Evolutionary conservation across 2,888 invertebrate species (phyloP).

Genomic region (Notodonta ziczac): DNA sequence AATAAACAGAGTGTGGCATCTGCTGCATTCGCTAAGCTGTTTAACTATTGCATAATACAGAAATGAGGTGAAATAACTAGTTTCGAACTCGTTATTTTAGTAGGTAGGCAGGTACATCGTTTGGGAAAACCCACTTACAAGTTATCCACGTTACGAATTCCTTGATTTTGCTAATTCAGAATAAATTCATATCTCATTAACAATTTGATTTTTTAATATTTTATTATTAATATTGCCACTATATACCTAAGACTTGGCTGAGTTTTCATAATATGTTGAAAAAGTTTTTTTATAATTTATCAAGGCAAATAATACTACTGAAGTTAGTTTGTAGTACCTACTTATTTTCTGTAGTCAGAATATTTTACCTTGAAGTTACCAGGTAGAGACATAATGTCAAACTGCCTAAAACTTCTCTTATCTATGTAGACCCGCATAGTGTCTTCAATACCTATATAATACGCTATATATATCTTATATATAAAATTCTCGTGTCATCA

Average conservation of each 20-base stretch:
- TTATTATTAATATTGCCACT: too few relatives aligned
- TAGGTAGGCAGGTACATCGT: background rate
- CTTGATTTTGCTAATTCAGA: background rate
- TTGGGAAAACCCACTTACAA: background rate
- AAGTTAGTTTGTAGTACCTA: too few relatives aligned
- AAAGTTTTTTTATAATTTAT: too few relatives aligned
- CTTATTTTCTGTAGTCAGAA: too few relatives aligned
- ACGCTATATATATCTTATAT: background rate
- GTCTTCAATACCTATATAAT: background rate
- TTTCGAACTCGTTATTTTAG: background rate
- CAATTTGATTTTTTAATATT: too few relatives aligned
- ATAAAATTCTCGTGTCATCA: too few relatives aligned
- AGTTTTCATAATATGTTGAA: too few relatives aligned
- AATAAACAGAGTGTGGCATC: background rate
- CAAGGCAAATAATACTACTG: too few relatives aligned
- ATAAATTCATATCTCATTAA: too few relatives aligned
- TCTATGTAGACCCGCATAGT: conserved; percentile 26
- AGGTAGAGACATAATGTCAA: background rate
- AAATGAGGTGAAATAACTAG: background rate
- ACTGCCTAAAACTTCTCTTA: conserved; percentile 21
- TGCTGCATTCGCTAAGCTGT: background rate
- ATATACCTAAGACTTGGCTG: too few relatives aligned
- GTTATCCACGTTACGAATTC: background rate
- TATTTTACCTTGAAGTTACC: background rate
- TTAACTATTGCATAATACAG: background rate